Evolutionary conservation across 2,797 vertebrate genomes (phyloP), one percentile per base, ranked within the genome.

Genomic region (Manis crassicaudata): DNA sequence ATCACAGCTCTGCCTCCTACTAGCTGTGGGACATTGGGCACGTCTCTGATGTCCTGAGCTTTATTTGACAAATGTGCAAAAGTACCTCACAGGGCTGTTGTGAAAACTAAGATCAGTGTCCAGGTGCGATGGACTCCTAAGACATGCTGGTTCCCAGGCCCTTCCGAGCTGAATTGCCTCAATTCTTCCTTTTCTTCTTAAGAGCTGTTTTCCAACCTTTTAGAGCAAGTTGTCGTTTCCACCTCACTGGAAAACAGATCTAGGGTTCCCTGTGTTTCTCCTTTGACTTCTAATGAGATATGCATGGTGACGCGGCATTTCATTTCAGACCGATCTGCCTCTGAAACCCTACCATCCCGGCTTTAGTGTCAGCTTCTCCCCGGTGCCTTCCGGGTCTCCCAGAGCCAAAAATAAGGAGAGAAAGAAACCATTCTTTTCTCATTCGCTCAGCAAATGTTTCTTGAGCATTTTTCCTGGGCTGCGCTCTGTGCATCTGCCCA

Each of bases 331-430:
- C 37, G 29, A 52, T 35, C 83, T 90, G 18, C 50, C n/a, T 72
- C 73, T 77, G 95, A 95, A 93, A 97, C 46, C 76, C 32, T 84
- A 32, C 58, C 83, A 72, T 14, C 81, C 77, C 35, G 35, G 90
- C 92, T 96, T 92, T 83, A 84, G 10, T 80, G 63, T 50, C 76
- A 13, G 7, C 62, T 75, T 52, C 68, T 86, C 92, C 76, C 50
- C 32, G 11, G 62, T 58, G 56, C 72, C 54, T 85, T 88, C 68
- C 32, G 83, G 35, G n/a, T 82, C 58, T 82, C 72, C 29, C 50
- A 77, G 75, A 91, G 70, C 80, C 79, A n/a, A 25, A 84, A 52
- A 32, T 16, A 60, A 21, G 27, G 7, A 79, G 40, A 93, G 46
- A 37, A 81, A 84, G 11, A 63, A 62, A 32, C 23, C 20, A 6